Base-by-base conservation (phyloP, 2,797 vertebrate species). In the Clarias platycephalus region DNA sequence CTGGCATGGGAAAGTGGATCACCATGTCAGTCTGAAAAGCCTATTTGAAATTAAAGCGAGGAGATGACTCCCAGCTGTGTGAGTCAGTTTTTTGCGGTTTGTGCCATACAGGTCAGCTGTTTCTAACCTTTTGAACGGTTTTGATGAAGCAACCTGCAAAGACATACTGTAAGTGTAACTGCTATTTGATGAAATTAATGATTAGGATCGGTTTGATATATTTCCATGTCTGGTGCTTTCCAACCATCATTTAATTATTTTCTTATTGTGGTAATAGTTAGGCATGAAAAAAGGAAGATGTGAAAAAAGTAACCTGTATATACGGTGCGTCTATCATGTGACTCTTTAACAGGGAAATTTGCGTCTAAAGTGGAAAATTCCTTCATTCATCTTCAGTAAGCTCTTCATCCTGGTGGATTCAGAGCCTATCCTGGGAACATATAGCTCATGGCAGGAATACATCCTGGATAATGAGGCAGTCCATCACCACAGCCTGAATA, bases 1-100 rank as follows among this genome's bases (percentile, higher is more conserved):
- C 81, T 82, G 81, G 81, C 81, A 71, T 82, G 81, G 57, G 81
- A 82, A 72, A 71, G 81, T 71, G 68, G 81, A 82, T 75, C 81
- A 75, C 49, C 71, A 22, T 66, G 70, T 64, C 71, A 62, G 70
- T 71, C 77, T 64, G 66, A 63, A 37, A 55, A 66, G 40, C 78
- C 40, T 71, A 64, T 72, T 80, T 81, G 37, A 62, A 80, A 74
- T 80, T 64, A 55, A 64, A 66, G 83, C 5, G 57, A 80, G 24
- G n/a, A 31, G 66, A 72, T 6, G 80, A 26, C 37, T 71, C 15
- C 64, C 71, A 82, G 80, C 53, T 76, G 71, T 76, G 71, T 28
- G n/a, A 68, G 62, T 67, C 63, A 68, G 37, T 18, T 62, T 12
- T 53, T 62, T 53, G 80, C 71, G 68, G 75, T 74, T 4, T 81